Evolutionary conservation across 2,888 invertebrate species (phyloP).

Genomic region (Heliconius cydno): DNA sequence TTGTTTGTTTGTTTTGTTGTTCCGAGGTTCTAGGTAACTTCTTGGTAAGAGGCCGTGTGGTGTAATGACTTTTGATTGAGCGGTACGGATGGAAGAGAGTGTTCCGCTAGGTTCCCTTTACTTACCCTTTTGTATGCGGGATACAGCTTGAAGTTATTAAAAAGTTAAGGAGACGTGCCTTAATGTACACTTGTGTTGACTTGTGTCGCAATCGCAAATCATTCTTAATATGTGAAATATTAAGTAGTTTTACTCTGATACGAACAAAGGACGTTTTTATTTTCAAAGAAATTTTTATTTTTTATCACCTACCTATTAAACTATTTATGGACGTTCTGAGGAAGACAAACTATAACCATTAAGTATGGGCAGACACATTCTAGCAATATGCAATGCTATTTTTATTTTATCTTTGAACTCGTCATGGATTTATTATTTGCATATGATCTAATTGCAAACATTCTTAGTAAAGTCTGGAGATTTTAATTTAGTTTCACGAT

Average conservation of each 20-base stretch:
- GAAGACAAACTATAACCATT: not conserved
- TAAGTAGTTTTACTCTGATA: too few relatives aligned
- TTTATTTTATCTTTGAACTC: not conserved
- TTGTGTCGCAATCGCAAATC: too few relatives aligned
- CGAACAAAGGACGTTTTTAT: too few relatives aligned
- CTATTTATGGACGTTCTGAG: not conserved
- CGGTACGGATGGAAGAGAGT: too few relatives aligned
- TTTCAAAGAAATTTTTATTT: too few relatives aligned
- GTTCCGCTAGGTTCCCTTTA: not conserved
- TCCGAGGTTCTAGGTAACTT: not conserved
- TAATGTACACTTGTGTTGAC: too few relatives aligned
- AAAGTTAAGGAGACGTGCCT: not conserved
- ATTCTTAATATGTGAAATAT: too few relatives aligned
- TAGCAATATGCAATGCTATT: not conserved
- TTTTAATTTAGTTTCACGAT: not conserved
- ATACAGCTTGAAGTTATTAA: not conserved
- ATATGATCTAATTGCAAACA: not conserved
- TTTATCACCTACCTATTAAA: too few relatives aligned
- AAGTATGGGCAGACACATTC: not conserved
- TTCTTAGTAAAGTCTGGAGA: not conserved
- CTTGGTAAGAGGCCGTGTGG: not conserved
- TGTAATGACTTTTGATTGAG: not conserved
- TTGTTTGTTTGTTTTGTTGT: conserved; percentile 6
- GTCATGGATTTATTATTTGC: not conserved
- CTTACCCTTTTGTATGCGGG: not conserved